phyloP scores from a whole-genome alignment of 2,113 vertebrate genomes.

The Cottus gobio region DNA sequence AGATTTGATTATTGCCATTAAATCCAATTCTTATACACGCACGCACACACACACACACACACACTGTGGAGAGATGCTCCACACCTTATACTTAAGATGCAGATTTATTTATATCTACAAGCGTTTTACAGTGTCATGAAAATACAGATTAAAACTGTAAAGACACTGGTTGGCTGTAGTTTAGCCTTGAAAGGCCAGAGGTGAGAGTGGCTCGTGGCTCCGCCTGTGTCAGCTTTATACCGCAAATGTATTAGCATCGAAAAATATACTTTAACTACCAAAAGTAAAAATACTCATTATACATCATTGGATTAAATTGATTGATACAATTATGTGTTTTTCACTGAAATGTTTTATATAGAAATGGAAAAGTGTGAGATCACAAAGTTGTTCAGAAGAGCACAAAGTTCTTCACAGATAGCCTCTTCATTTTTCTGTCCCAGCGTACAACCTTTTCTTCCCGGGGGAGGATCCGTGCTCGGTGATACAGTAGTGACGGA shows the following conservation, averaged over 20 bases:
- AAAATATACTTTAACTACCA: too few species aligned
- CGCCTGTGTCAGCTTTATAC: not conserved
- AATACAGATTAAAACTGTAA: not conserved
- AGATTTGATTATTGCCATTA: conserved; percentile 46
- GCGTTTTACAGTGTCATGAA: not conserved
- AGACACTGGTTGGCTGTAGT: not conserved
- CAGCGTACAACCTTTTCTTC: not conserved
- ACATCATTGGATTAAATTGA: too few species aligned
- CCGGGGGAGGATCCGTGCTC: not conserved
- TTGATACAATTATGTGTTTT: too few species aligned
- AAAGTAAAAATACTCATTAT: too few species aligned
- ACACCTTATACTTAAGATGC: not conserved
- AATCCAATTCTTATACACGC: conserved; percentile 32
- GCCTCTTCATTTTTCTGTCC: too few species aligned
- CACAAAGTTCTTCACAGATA: not conserved
- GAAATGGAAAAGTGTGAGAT: not conserved
- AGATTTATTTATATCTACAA: conserved; percentile 1
- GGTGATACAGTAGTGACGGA: not conserved
- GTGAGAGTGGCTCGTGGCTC: not conserved
- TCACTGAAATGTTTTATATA: too few species aligned
- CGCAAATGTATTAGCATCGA: too few species aligned
- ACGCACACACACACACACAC: not conserved
- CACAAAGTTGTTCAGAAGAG: not conserved
- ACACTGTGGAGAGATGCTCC: not conserved
- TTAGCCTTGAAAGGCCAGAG: not conserved